Conservation (phyloP, 35 echinoderm and acorn worm species). For the Lytechinus variegatus region DNA sequence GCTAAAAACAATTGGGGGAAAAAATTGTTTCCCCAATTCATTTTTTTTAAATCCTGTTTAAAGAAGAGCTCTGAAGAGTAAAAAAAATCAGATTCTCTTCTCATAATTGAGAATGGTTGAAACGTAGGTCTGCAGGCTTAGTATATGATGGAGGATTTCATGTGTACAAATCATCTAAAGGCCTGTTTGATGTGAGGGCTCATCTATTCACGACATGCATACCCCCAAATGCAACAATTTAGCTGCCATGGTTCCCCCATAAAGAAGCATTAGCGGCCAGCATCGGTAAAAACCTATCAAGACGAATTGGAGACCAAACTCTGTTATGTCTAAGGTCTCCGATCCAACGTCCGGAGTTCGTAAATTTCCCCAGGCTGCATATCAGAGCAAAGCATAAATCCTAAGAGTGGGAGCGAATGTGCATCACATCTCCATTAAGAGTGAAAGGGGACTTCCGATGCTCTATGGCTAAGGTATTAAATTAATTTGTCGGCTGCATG, state of each 20-base stretch:
- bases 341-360: neutral
- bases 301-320: neutral
- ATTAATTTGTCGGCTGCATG: conserved; percentile 6
- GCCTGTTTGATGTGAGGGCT: too few species aligned
- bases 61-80: too few species aligned
- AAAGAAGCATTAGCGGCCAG: neutral
- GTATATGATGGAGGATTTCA: too few species aligned
- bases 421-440: neutral
- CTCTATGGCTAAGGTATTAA: neutral
- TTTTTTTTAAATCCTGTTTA: too few species aligned
- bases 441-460: neutral
- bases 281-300: neutral
- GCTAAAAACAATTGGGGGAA: too few species aligned
- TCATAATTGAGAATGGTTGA: too few species aligned
- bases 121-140: too few species aligned
- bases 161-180: too few species aligned
- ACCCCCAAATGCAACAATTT: neutral
- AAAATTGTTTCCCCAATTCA: too few species aligned
- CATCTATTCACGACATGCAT: neutral
- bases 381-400: neutral
- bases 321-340: neutral
- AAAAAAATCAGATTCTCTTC: too few species aligned
- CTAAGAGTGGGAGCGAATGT: neutral
- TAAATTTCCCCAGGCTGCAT: neutral
- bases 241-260: neutral